Evolutionary conservation across 2,888 invertebrate genomes (phyloP).

Genomic region (Oscheius sp.): DNA sequence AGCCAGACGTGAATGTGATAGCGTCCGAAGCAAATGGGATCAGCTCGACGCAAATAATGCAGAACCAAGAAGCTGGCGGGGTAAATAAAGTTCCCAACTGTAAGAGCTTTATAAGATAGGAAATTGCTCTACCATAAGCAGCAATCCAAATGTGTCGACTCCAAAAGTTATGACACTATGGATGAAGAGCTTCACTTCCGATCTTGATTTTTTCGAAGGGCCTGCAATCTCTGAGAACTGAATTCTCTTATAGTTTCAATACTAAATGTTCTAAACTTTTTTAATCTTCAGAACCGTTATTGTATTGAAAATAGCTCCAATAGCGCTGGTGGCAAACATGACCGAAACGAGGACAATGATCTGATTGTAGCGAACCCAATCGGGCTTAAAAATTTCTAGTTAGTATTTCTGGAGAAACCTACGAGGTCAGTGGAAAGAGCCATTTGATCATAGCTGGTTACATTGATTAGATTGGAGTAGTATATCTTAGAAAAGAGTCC

Average conservation of each 20-base stretch:
- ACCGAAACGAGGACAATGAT: background rate
- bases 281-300: background rate
- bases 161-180: slow-evolving; percentile 7
- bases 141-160: background rate
- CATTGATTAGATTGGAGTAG: background rate
- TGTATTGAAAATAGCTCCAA: background rate
- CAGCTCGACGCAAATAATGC: background rate
- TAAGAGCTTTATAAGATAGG: background rate
- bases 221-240: background rate
- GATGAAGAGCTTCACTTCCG: background rate
- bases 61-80: background rate
- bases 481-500: background rate
- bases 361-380: background rate
- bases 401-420: background rate
- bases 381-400: background rate
- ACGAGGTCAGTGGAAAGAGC: background rate
- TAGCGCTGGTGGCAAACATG: background rate
- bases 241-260: too few relatives aligned
- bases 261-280: background rate
- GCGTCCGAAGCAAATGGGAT: slow-evolving; percentile 7
- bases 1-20: background rate
- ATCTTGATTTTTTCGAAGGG: background rate
- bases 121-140: background rate
- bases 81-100: background rate
- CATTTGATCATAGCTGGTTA: background rate